Evolutionary conservation across 2,797 vertebrate genomes (phyloP).

Genomic region (Sebastes melanostomus): DNA sequence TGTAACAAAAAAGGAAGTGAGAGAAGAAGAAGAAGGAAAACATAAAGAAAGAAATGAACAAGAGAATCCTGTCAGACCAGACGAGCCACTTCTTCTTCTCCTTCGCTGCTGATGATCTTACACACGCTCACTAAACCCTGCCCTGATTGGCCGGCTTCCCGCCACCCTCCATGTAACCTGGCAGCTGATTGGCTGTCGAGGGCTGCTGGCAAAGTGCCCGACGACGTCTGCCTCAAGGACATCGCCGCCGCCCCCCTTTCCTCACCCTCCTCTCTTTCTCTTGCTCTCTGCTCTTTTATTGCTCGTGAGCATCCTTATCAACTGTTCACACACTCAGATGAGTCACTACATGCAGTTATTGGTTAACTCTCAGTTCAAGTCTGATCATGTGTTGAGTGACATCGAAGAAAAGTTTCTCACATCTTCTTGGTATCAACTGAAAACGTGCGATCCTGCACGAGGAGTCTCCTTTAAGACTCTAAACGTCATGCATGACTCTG

Average conservation of each 20-base stretch:
- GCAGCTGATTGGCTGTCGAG: constrained; percentile 31
- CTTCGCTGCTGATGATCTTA: background rate
- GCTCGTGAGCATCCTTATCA: constrained; percentile 54
- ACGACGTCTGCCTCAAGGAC: constrained; percentile 40
- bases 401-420: background rate
- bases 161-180: constrained; percentile 13
- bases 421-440: too few relatives aligned
- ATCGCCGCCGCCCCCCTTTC: background rate
- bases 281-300: background rate
- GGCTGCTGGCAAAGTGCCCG: constrained; percentile 13
- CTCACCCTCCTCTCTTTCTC: background rate
- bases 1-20: constrained; percentile 25
- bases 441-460: background rate
- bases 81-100: constrained; percentile 15
- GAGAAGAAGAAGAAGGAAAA: background rate
- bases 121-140: constrained; percentile 15
- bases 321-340: constrained; percentile 4
- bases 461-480: background rate
- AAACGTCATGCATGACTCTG: background rate
- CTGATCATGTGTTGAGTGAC: constrained; percentile 24
- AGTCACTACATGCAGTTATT: constrained; percentile 45
- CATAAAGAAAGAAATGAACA: constrained; percentile 7
- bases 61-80: constrained; percentile 66
- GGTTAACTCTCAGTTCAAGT: constrained; percentile 38
- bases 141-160: constrained; percentile 44